phyloP scores from a whole-genome alignment of 37 sponge, comb jelly and placozoan species.

The Oscarella lobularis region DNA sequence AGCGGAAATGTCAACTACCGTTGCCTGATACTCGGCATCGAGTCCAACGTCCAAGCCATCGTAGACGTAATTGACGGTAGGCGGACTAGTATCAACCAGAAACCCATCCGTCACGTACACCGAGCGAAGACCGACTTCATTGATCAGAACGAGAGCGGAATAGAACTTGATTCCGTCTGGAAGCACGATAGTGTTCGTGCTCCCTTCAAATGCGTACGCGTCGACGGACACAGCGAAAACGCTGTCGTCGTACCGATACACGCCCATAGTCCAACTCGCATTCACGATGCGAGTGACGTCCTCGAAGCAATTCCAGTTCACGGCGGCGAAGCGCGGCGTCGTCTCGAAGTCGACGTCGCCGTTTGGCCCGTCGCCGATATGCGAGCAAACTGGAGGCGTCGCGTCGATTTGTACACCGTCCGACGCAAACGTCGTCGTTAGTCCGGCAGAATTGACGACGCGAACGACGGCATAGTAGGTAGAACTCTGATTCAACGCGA shows the following conservation, averaged over 20 bases:
- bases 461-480: neutral
- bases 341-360: constrained; percentile 1
- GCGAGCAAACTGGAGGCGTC: neutral
- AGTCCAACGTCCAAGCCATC: neutral
- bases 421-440: neutral
- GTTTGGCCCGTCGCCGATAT: neutral
- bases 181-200: neutral
- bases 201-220: neutral
- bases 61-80: neutral
- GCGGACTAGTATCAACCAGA: constrained; percentile 32
- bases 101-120: constrained; percentile 7
- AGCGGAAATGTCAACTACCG: neutral
- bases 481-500: neutral
- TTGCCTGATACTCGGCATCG: neutral
- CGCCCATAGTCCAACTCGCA: neutral
- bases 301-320: neutral
- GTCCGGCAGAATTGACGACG: neutral
- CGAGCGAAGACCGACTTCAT: constrained; percentile 31
- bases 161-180: constrained; percentile 11
- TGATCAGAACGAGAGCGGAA: constrained; percentile 23
- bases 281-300: neutral
- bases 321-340: neutral
- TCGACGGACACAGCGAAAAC: neutral
- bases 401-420: neutral
- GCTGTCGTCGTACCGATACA: neutral